A percentile compares a stretch with the other conserved stretches of the same genome.
Evolutionary conservation across 2,113 vertebrate genomes (phyloP).

Genomic region (Penelope pileata): DNA sequence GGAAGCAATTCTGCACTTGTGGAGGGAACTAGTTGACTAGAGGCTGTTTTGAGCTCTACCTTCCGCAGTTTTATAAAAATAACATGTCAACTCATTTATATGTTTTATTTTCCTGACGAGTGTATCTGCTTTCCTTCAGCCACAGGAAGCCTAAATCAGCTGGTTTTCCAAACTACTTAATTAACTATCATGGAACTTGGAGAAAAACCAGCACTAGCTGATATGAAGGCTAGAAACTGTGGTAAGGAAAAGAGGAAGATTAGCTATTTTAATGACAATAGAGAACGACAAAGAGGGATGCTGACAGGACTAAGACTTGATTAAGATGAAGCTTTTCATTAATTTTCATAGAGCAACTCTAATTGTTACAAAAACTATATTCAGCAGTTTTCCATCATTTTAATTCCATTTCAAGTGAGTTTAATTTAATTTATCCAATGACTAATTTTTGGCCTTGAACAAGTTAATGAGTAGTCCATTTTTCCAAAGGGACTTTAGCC

Average conservation of each 20-base stretch:
- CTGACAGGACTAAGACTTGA: constrained; percentile 70
- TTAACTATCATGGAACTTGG: constrained; percentile 11
- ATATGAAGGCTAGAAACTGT: constrained; percentile 17
- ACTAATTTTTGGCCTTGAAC: constrained; percentile 60
- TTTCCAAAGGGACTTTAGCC: constrained; percentile 30
- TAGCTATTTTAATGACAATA: constrained; percentile 71
- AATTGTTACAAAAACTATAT: constrained; percentile 70
- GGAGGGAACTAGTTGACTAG: background rate
- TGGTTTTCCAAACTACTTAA: background rate
- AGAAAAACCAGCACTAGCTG: background rate
- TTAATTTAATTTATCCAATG: constrained; percentile 77
- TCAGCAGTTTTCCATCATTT: constrained; percentile 75
- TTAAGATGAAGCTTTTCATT: constrained; percentile 75
- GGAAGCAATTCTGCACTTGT: background rate
- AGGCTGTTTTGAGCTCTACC: background rate
- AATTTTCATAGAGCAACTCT: constrained; percentile 57
- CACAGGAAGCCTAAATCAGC: constrained; percentile 28
- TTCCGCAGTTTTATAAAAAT: constrained; percentile 16
- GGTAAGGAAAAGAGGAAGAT: constrained; percentile 35
- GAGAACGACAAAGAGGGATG: constrained; percentile 59
- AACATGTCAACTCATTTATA: background rate
- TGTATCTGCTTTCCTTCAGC: constrained; percentile 30
- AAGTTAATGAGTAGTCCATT: background rate
- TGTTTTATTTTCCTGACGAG: background rate
- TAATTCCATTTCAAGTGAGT: constrained; percentile 77